Base-by-base conservation (phyloP, 1,140 invertebrate species). In the Meloidogyne exigua region DNA sequence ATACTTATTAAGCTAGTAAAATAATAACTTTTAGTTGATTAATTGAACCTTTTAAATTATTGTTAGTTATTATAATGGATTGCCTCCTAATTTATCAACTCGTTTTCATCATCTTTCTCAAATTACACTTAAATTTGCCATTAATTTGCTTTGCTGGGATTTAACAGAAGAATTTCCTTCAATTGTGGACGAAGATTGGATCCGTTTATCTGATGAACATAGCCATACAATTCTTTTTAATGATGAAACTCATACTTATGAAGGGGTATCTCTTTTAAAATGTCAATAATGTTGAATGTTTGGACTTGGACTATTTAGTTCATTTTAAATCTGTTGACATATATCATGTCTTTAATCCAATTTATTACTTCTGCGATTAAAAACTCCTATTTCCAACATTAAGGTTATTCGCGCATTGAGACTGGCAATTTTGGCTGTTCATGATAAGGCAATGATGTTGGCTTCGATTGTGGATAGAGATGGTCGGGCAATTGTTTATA, bases 201-300 rank as follows among this genome's bases (percentile, higher is more conserved):
- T 81, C 15, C 81, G 36, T 28, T 25, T 66, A 13, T 39, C 49
- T 4, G 23, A 86, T 36, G 75, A 74, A 26, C n/a, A 62, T n/a
- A 87, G 72, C 70, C 81, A 88, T 63, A 87, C 86, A 12, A 78
- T 88, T 42, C 79, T 87, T 2, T 88, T 83, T 78, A 87, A 87
- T 75, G 85, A 87, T 71, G 85, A 87, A 78, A 87, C 85, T 9
- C 85, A 87, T 69, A 87, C 86, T 18, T 87, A 88, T 73, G 85
- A 87, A 23, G 81, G 76, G 21, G 84, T 84, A 25, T 65, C n/a
- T 57, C 13, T 21, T 57, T 21, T 1, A n/a, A 57, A 44, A 13
- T 15, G n/a, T n/a, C n/a, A n/a, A n/a, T n/a, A n/a, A n/a, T n/a
- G n/a, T n/a, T n/a, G n/a, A n/a, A n/a, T n/a, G n/a, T n/a, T n/a